Base-by-base conservation (phyloP, 1,140 invertebrate species). In the Drosophila biarmipes region DNA sequence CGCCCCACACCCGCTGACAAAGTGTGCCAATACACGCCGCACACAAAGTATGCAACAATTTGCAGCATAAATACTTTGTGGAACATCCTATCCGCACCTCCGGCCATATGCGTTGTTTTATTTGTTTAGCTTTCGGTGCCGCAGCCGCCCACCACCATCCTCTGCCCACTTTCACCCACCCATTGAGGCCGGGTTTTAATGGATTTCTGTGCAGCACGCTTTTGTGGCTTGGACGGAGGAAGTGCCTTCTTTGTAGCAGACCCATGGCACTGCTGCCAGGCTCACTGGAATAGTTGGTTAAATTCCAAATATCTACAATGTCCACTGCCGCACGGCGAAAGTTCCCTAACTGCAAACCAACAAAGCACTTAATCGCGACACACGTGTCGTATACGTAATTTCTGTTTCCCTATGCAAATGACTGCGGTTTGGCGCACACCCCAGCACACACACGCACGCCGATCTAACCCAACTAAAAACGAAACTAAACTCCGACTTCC, bases 1-100 rank as follows among this genome's bases (percentile, higher is more conserved):
- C 27, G 74, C 7, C 1, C 49, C 56, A 45, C 72, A 56, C 45
- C 72, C 53, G 66, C 76, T 84, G 73, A 85, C 81, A 85, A 84
- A 84, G 80, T 85, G 73, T 73, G 81, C 81, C 80, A 85, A 85
- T 87, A 79, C 71, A 79, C 71, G 78, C 78, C 78, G 29, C 29
- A 79, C 82, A 87, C 82, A 87, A 78, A 89, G 82, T 87, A 87
- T 87, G 82, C 84, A 82, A 87, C 82, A 87, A 82, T 87, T 89
- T 87, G 78, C 74, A 64, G 82, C 82, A 87, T 81, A 86, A 87
- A 87, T 86, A 86, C 82, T 78, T 87, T 87, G 78, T 81, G 17
- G 43, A 34, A 43, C 17, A 34, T 11, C 57, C n/a, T 46, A 34
- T 12, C 10, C 40, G 10, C 19, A 11, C 37, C 6, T 27, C 24